These are phyloP conservation scores for Morus bassanus DNA, from an alignment of 2,797 vertebrate genomes.

Conservation along the genomic window DNA sequence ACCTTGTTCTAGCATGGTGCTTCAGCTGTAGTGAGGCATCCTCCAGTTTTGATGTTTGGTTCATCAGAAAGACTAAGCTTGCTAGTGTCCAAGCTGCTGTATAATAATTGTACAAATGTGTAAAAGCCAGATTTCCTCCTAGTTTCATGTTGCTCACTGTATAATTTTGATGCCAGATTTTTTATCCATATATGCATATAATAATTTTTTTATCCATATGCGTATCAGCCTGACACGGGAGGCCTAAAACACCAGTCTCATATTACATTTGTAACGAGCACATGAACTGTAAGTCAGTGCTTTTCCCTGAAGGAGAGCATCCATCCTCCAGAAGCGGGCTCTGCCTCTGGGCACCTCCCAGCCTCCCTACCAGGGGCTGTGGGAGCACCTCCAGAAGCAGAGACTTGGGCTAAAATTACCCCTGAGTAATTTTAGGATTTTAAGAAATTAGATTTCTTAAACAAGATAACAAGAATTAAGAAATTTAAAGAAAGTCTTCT, in stretches of 20 bases:
- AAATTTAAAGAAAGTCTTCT: no score
- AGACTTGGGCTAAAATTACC: not conserved
- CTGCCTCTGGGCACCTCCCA: not conserved
- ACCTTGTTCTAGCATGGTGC: not conserved
- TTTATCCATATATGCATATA: not conserved
- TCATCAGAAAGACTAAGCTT: not conserved
- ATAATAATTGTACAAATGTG: not conserved
- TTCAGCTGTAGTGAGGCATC: not conserved
- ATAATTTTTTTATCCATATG: not conserved
- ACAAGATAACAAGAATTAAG: no score
- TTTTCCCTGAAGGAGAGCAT: not conserved
- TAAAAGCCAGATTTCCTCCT: not conserved
- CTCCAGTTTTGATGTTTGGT: not conserved
- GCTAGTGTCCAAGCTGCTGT: not conserved
- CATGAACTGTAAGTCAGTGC: not conserved
- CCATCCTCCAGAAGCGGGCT: not conserved
- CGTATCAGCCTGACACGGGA: not conserved
- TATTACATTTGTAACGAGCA: accelerated
- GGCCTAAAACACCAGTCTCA: not conserved
- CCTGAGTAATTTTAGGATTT: not conserved
- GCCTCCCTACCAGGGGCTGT: not conserved
- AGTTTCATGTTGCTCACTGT: not conserved
- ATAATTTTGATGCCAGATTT: not conserved
- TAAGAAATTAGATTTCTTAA: no score
- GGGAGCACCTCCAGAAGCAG: not conserved